phyloP scores from a whole-genome alignment of 1,140 invertebrate species.

The Apis florea region DNA sequence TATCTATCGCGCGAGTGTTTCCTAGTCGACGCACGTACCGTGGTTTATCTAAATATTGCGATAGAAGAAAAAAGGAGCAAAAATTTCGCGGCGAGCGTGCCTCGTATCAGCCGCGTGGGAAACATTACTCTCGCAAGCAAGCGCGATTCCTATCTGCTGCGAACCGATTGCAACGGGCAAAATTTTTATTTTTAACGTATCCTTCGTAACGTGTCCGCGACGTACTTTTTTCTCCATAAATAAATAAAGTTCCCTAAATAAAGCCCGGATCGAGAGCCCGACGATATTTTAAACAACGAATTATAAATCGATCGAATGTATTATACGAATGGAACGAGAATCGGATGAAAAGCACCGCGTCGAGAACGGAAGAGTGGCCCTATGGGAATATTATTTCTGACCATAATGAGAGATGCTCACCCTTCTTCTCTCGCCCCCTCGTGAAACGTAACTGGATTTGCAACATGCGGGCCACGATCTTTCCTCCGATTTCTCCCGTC shows the following conservation, averaged over 20 bases:
- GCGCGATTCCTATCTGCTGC: slow-evolving; percentile 52
- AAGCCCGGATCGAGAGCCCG: too few species aligned
- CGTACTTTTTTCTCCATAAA: not conserved
- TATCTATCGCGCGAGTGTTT: slow-evolving; percentile 17
- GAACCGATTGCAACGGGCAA: slow-evolving; percentile 45
- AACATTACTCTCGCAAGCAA: slow-evolving; percentile 64
- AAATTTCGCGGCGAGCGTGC: slow-evolving; percentile 39
- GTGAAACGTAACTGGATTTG: slow-evolving; percentile 46
- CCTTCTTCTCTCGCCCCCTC: slow-evolving; percentile 19
- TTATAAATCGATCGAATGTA: not conserved
- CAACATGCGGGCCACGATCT: slow-evolving; percentile 37
- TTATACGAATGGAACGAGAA: not conserved
- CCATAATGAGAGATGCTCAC: slow-evolving; percentile 34
- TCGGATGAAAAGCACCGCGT: too few species aligned
- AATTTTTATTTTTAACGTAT: slow-evolving; percentile 40
- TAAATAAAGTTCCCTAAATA: slow-evolving; percentile 9
- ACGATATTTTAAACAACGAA: not conserved
- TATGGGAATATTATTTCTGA: slow-evolving; percentile 44
- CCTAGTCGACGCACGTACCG: slow-evolving; percentile 61
- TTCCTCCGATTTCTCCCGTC: slow-evolving; percentile 14
- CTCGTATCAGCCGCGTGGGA: slow-evolving; percentile 67
- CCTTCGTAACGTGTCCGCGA: not conserved
- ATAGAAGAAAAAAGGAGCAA: slow-evolving; percentile 53
- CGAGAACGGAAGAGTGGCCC: slow-evolving; percentile 18
- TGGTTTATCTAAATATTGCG: slow-evolving; percentile 68